Percentiles rank a stretch among this genome's conserved stretches.
Evolutionary conservation across 2,888 invertebrate genomes (phyloP).

Genomic region (Eupeodes latifasciatus): DNA sequence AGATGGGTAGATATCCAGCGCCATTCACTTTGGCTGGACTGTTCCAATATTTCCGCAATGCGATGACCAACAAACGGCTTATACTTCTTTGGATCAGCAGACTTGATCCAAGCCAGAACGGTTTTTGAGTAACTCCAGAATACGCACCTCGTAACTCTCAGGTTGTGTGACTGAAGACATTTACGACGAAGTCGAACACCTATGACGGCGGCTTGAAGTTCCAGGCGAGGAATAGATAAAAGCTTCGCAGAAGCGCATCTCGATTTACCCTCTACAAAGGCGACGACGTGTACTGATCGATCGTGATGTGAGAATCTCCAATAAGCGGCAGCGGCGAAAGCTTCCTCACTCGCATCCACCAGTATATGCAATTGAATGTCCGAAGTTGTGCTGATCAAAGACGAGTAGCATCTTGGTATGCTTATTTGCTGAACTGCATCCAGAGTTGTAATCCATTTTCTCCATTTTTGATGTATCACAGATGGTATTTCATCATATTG

Average conservation of each 20-base stretch:
- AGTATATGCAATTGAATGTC: too few relatives aligned
- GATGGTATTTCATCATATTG: too few relatives aligned
- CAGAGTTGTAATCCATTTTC: too few relatives aligned
- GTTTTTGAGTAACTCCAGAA: constrained; percentile 44
- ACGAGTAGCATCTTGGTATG: too few relatives aligned
- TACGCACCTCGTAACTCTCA: neutral
- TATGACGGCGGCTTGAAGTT: constrained; percentile 37
- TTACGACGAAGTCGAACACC: constrained; percentile 9
- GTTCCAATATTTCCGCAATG: constrained; percentile 38
- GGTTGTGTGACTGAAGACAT: constrained; percentile 5
- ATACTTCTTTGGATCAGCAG: constrained; percentile 23
- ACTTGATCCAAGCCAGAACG: constrained; percentile 14
- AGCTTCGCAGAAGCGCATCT: constrained; percentile 19
- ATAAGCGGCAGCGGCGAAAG: constrained; percentile 23
- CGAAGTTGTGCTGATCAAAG: too few relatives aligned
- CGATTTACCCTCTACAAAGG: constrained; percentile 35
- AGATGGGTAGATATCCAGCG: too few relatives aligned
- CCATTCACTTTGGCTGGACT: neutral
- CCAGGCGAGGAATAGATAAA: constrained; percentile 39
- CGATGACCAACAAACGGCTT: constrained; percentile 47
- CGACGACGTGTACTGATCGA: neutral
- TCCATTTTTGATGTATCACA: too few relatives aligned
- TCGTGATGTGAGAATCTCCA: constrained; percentile 5
- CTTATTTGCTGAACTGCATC: too few relatives aligned
- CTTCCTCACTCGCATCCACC: too few relatives aligned